Conservation (phyloP, 2,888 invertebrate species). For the Eurytoma californica region DNA sequence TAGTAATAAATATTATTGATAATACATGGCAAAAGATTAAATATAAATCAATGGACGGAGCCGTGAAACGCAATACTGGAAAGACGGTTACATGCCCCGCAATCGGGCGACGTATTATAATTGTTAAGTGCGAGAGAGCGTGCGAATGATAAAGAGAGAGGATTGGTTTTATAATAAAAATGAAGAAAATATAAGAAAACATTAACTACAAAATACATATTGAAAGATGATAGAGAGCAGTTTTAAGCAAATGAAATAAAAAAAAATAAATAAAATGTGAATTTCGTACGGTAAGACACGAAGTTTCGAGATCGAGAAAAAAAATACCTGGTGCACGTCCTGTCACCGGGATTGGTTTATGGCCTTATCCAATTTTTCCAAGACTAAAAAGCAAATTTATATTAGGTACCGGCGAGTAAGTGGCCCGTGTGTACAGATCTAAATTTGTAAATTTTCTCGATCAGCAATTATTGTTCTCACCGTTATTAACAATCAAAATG, state of each 20-base stretch:
- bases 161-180: slow-evolving; percentile 69
- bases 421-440: slow-evolving; percentile 69
- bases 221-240: slow-evolving; percentile 27
- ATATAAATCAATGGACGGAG: slow-evolving; percentile 53
- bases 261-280: slow-evolving; percentile 39
- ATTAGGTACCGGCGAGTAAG: slow-evolving; percentile 71
- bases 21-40: not conserved
- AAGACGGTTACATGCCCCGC: slow-evolving; percentile 34
- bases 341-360: slow-evolving; percentile 72
- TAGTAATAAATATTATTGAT: slow-evolving; percentile 20
- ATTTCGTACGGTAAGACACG: slow-evolving; percentile 53
- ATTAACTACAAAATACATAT: slow-evolving; percentile 19
- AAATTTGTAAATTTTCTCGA: slow-evolving; percentile 71
- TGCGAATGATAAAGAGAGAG: slow-evolving; percentile 63
- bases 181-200: slow-evolving; percentile 31
- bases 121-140: slow-evolving; percentile 32
- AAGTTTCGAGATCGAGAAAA: slow-evolving; percentile 58
- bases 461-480: slow-evolving; percentile 56
- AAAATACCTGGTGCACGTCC: slow-evolving; percentile 59
- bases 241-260: slow-evolving; percentile 40
- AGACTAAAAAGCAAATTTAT: slow-evolving; percentile 73
- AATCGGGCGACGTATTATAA: slow-evolving; percentile 51
- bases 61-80: slow-evolving; percentile 42
- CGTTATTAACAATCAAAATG: slow-evolving; percentile 52
- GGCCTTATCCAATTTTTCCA: slow-evolving; percentile 75